Evolutionary conservation across 2,888 invertebrate species (phyloP), one percentile per base, ranked within the genome.

Genomic region (Folsomia candida): DNA sequence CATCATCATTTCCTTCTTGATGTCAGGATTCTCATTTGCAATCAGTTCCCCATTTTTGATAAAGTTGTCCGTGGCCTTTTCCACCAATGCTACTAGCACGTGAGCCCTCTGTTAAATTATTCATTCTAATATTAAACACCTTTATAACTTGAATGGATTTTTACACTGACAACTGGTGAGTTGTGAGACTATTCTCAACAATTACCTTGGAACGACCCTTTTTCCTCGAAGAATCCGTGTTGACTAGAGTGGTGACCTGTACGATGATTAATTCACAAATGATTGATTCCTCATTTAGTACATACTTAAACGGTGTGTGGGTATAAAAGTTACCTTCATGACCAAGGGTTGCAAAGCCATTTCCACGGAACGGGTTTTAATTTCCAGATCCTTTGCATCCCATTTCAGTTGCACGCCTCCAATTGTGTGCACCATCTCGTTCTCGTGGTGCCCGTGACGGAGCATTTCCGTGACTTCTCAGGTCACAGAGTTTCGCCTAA

Each of bases 161-260:
- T n/a, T n/a, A n/a, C n/a, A n/a, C n/a, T n/a, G n/a, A n/a, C n/a
- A n/a, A n/a, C n/a, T n/a, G n/a, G n/a, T n/a, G n/a, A n/a, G n/a
- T n/a, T n/a, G n/a, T n/a, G n/a, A n/a, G n/a, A n/a, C n/a, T n/a
- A n/a, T n/a, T n/a, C n/a, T n/a, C n/a, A n/a, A n/a, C n/a, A n/a
- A n/a, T n/a, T n/a, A n/a, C n/a, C n/a, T 86, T 86, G 11, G 86
- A 86, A 26, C 85, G 81, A 0, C 86, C 86, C 78, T 86, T 86
- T 81, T 86, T 86, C 79, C 83, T 83, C 9, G 85, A 85, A 11
- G 85, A 84, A 25, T 85, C 85, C 72, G 85, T 85, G 77, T 85
- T 86, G 18, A 87, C 86, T 63, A 87, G 81, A 11, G 86, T 86
- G 2, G 86, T 87, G 20, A 87, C 86, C 86, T 86, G 68, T 37